Base-by-base conservation (phyloP, 64 coral and sea anemone species). In the Dendrophyllia cribrosa region DNA sequence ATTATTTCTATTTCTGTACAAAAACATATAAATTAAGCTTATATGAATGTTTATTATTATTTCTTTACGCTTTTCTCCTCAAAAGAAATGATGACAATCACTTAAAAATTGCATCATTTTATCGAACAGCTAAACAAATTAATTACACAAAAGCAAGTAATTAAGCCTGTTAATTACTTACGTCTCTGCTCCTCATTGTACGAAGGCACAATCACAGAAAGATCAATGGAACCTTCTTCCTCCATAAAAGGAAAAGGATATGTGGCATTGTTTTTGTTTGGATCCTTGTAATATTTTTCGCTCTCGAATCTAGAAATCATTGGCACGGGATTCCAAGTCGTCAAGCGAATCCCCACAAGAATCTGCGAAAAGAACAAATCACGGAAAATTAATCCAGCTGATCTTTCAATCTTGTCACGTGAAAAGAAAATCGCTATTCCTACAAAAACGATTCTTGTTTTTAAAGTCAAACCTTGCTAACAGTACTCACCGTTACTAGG, bases 211-310 rank as follows among this genome's bases (percentile, higher is more conserved):
- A 99, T 89, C 13, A 99, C 76, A 0, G 97, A 96, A 2, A 99
- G 45, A 80, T 99, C 97, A 61, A 96, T 75, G 3, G 94, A 96
- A 4, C 94, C 90, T 53, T 96, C 94, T 89, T 94, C 91, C 68
- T 99, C 94, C 94, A 96, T 93, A 45, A 91, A 91, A 58, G 97
- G 97, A 78, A 99, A 99, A 4, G 91, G 69, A 92, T 91, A 96
- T 34, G 88, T 96, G 17, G 91, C 88, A 93, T 99, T 96, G 15
- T 96, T 91, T 88, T 99, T 99, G 77, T 96, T 93, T 19, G 97
- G 97, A 83, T 99, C 97, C n/a, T 93, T 96, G 79, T 87, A 99
- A 82, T 89, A 96, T 49, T 99, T 96, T 85, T 99, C 97, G 71
- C 94, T 90, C 21, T 93, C 91, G 20, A 96, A 74, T 48, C 97